phyloP scores from a whole-genome alignment of 1,140 invertebrate species.

The Drosophila tsacasi region DNA sequence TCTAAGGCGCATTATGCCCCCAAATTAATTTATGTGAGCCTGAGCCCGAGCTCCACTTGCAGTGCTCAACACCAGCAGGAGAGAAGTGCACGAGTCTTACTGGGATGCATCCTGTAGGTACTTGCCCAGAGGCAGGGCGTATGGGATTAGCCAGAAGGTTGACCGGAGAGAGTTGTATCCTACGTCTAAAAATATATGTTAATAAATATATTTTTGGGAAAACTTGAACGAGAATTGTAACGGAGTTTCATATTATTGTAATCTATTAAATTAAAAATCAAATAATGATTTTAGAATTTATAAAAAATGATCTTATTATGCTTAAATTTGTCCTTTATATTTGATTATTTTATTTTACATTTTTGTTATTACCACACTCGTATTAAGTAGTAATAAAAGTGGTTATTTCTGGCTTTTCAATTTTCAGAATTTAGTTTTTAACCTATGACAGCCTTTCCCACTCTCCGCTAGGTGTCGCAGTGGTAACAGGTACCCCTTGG shows the following conservation, averaged over 20 bases:
- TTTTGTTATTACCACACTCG: neutral
- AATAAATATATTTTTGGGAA: neutral
- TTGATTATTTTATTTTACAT: neutral
- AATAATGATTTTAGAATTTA: no score
- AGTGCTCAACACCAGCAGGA: constrained; percentile 17
- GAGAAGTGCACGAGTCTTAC: constrained; percentile 24
- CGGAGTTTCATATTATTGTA: neutral
- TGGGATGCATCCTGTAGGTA: neutral
- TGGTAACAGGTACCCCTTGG: constrained; percentile 30
- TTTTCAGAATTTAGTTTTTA: neutral
- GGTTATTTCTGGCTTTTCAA: neutral
- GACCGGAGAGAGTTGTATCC: neutral
- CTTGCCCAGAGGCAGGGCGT: neutral
- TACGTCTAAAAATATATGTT: no score
- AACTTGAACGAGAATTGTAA: neutral
- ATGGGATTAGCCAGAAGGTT: neutral
- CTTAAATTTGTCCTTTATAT: no score
- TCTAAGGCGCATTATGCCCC: constrained; percentile 76
- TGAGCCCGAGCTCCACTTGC: neutral
- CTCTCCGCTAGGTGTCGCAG: constrained; percentile 9
- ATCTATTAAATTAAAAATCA: no score
- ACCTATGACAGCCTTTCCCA: neutral
- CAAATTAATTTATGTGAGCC: constrained; percentile 81
- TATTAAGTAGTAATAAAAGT: neutral
- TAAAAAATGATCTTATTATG: no score